Conservation (phyloP, 2,888 invertebrate genomes). For the Endomychus coccineus region DNA sequence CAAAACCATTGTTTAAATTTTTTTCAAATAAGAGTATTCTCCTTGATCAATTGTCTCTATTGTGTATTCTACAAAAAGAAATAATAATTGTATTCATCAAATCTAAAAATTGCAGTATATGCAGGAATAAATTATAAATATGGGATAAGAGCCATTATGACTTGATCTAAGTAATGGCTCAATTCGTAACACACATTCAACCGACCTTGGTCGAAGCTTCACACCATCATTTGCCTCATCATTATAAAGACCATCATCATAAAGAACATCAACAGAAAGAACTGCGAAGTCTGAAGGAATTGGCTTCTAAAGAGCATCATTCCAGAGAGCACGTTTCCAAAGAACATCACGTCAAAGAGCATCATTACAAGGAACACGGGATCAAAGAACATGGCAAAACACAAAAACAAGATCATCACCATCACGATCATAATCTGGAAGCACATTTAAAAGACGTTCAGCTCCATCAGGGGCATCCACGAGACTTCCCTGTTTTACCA, state of each 20-base stretch:
- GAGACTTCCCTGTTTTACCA: constrained; percentile 38
- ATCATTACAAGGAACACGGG: constrained; percentile 29
- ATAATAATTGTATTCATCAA: too few species aligned
- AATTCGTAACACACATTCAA: constrained; percentile 54
- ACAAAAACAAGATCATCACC: constrained; percentile 15
- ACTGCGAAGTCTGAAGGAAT: too few species aligned
- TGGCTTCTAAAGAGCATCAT: constrained; percentile 14
- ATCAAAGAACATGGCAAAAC: constrained; percentile 23
- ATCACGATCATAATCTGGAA: constrained; percentile 19
- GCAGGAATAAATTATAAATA: not conserved
- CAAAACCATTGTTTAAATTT: too few species aligned
- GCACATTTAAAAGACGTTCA: constrained; percentile 28
- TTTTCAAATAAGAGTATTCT: too few species aligned
- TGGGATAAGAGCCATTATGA: too few species aligned
- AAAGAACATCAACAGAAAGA: constrained; percentile 32
- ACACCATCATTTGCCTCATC: constrained; percentile 50
- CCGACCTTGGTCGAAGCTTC: constrained; percentile 52
- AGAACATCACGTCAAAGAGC: constrained; percentile 28
- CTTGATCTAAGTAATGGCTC: too few species aligned
- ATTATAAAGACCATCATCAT: constrained; percentile 45
- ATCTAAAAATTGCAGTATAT: not conserved
- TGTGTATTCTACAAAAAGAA: not conserved
- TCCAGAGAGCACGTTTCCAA: constrained; percentile 16
- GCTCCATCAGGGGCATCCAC: constrained; percentile 28
- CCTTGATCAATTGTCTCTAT: too few species aligned